These are phyloP conservation scores for Propsilocerus akamusi DNA, from an alignment of 1,140 invertebrate species.

Conservation along the genomic window DNA sequence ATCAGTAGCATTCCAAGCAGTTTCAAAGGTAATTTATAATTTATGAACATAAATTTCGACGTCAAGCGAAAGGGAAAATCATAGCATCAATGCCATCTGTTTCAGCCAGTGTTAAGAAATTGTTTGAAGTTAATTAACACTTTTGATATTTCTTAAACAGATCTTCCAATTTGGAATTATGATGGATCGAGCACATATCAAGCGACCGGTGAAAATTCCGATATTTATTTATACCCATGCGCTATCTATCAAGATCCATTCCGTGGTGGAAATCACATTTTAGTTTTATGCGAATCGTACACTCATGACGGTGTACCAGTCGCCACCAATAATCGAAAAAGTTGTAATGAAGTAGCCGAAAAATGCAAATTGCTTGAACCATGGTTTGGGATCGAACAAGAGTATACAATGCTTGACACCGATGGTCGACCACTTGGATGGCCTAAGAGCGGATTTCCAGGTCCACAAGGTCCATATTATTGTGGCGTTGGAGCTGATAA, in stretches of 20 bases:
- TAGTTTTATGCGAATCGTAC: constrained; percentile 47
- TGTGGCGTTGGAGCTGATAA: constrained; percentile 53
- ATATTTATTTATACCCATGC: constrained; percentile 75
- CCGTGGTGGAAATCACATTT: constrained; percentile 68
- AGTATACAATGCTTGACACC: constrained; percentile 66
- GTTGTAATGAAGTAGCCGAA: constrained; percentile 55
- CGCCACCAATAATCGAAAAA: constrained; percentile 53
- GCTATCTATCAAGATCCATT: constrained; percentile 90
- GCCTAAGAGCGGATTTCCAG: constrained; percentile 68
- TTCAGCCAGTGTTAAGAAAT: too few species aligned
- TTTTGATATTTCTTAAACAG: constrained; percentile 22
- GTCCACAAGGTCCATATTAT: constrained; percentile 55
- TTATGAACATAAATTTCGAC: too few species aligned
- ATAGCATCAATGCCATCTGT: too few species aligned
- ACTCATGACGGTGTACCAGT: constrained; percentile 22
- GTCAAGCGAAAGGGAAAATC: too few species aligned
- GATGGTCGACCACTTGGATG: constrained; percentile 67
- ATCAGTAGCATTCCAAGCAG: too few species aligned
- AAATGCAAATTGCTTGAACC: constrained; percentile 57
- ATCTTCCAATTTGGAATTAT: constrained; percentile 88
- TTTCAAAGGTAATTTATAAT: too few species aligned
- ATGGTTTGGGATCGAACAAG: constrained; percentile 88
- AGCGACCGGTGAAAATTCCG: constrained; percentile 62
- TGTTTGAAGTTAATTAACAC: too few species aligned
- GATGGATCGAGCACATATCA: constrained; percentile 80